Percentiles rank a stretch among this genome's conserved stretches.
Evolutionary conservation across 1,140 invertebrate genomes (phyloP).

Genomic region (Lordiphosa clarofinis): DNA sequence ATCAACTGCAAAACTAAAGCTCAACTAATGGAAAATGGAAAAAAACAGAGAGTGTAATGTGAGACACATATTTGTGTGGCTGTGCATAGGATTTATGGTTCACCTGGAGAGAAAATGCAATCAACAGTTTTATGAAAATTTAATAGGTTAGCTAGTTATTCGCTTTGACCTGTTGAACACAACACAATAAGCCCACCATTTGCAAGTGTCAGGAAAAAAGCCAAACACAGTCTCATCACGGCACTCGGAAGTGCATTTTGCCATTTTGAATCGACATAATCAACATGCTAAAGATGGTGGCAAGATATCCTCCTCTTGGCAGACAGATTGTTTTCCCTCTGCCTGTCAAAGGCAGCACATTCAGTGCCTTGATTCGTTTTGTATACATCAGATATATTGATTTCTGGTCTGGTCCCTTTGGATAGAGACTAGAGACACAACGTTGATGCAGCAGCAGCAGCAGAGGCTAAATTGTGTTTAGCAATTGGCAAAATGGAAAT

Average conservation of each 20-base stretch:
- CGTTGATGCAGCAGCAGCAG: not conserved
- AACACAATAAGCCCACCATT: not conserved
- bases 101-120: constrained; percentile 28
- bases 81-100: constrained; percentile 35
- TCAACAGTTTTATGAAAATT: constrained; percentile 52
- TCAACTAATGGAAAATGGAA: constrained; percentile 23
- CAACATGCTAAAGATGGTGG: not conserved
- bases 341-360: constrained; percentile 37
- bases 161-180: constrained; percentile 25
- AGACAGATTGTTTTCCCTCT: constrained; percentile 34
- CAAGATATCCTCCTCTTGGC: not conserved
- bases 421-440: not conserved
- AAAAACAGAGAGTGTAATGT: constrained; percentile 33
- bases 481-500: constrained; percentile 18
- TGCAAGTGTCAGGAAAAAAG: not conserved
- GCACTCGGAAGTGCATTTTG: constrained; percentile 6
- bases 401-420: constrained; percentile 7
- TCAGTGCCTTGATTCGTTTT: constrained; percentile 10
- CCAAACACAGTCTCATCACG: not conserved
- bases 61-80: constrained; percentile 1
- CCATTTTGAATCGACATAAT: constrained; percentile 14
- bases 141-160: constrained; percentile 24
- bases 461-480: constrained; percentile 16
- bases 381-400: constrained; percentile 17
- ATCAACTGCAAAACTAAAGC: constrained; percentile 5